Base-by-base conservation (phyloP, 2,797 vertebrate species). In the Amblyraja radiata region DNA sequence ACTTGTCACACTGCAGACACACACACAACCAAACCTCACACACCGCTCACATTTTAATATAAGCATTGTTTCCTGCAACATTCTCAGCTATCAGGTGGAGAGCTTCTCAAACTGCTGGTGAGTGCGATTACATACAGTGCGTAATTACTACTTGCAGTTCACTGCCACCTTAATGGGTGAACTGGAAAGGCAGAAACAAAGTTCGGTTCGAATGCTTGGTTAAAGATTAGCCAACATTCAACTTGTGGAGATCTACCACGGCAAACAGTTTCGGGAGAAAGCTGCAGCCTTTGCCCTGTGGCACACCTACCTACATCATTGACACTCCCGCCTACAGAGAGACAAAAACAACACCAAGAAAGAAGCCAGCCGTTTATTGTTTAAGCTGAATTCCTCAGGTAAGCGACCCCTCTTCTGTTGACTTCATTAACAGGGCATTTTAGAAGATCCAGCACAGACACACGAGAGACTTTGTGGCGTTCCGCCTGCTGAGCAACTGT, bases 191-290 rank as follows among this genome's bases (percentile, higher is more conserved):
- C 6, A 16, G 16, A 92, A 74, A 65, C 21, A 6, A 36, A 2
- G 1, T 88, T 68, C 68, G 84, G 36, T 88, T 92, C 28, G 90
- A 11, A 58, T 92, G 46, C 11, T 28, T 68, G 25, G 90, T 92
- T 92, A 92, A 92, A 92, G 21, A 92, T 92, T 92, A 92, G 39
- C 90, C 71, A 92, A 28, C n/a, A 76, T 73, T 76, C 11, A 76
- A 23, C 71, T 6, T 58, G 68, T 28, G 76, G 39, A 58, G 90
- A 92, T 92, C 90, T 76, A 71, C n/a, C 10, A 88, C 58, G 0
- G 16, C n/a, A 1, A 8, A 88, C n/a, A 18, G 84, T 8, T 83
- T 88, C 2, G 46, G 21, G 14, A 88, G 11, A 25, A 25, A 25
- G 13, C 25, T 92, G 39, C 90, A 92, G 76, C 90, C 90, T 92